Evolutionary conservation across 2,113 vertebrate species (phyloP).

Genomic region (Hipposideros armiger): DNA sequence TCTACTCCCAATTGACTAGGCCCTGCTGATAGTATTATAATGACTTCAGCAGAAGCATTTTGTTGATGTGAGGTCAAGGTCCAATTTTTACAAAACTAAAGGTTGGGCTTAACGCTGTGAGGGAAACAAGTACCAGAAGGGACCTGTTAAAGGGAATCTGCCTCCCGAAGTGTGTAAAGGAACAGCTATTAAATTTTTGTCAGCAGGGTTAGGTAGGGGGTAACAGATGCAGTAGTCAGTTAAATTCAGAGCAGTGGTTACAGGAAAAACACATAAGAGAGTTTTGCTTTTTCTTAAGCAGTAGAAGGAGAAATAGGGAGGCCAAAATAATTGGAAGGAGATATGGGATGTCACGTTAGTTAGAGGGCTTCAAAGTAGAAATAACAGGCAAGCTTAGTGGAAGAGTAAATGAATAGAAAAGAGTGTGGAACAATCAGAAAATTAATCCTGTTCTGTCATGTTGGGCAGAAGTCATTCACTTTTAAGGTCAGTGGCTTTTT

Average conservation of each 20-base stretch:
- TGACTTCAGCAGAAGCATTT: conserved; percentile 28
- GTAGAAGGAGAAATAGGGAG: neutral
- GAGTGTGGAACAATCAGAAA: conserved; percentile 18
- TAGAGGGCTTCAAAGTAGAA: conserved; percentile 8
- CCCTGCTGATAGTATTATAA: conserved; percentile 37
- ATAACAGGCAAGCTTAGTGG: neutral
- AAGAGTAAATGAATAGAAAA: conserved; percentile 33
- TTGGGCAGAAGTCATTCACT: neutral
- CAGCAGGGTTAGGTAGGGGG: neutral
- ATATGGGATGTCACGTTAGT: conserved; percentile 28
- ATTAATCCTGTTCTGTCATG: neutral
- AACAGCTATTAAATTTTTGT: conserved; percentile 65
- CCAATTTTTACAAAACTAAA: conserved; percentile 44
- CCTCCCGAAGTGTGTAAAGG: conserved; percentile 53
- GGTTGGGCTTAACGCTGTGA: neutral
- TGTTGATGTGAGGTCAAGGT: conserved; percentile 30
- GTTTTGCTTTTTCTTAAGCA: conserved; percentile 6
- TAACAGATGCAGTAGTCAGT: conserved; percentile 4
- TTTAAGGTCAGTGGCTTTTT: neutral
- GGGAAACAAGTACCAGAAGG: conserved; percentile 54
- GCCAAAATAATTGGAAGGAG: conserved; percentile 39
- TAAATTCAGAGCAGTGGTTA: conserved; percentile 52
- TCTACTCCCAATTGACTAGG: neutral
- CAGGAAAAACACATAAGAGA: neutral
- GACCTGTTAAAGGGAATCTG: conserved; percentile 58